Percentiles rank a stretch among this genome's conserved stretches.
These are phyloP conservation scores for Alethe castanea DNA, from an alignment of 2,113 vertebrate species.

Conservation along the genomic window DNA sequence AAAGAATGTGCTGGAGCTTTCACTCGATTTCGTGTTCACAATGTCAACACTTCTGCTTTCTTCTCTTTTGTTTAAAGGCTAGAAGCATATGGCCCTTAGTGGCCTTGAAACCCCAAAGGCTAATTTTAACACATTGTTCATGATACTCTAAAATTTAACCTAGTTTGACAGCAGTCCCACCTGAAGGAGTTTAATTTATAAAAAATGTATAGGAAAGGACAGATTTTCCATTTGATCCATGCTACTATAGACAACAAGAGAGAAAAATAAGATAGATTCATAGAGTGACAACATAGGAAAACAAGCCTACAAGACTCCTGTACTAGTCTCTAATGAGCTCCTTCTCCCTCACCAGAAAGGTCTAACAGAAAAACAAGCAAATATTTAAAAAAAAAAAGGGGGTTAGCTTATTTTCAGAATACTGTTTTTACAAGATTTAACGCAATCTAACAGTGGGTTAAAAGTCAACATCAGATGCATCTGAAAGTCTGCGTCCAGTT, in stretches of 20 bases:
- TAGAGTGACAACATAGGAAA: background rate
- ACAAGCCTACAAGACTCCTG: background rate
- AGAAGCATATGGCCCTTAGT: background rate
- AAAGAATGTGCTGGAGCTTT: background rate
- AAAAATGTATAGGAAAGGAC: background rate
- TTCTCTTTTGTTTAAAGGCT: background rate
- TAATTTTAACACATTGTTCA: background rate
- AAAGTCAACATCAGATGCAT: background rate
- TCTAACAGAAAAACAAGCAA: background rate
- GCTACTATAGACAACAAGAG: background rate
- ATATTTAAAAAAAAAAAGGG: background rate
- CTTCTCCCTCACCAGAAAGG: background rate
- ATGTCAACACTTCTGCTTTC: background rate
- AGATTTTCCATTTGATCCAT: background rate
- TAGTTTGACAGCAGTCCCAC: background rate
- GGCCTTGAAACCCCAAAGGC: background rate
- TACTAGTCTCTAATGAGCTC: background rate
- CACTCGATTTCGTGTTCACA: background rate
- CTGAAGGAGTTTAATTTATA: background rate
- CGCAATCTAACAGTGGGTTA: background rate
- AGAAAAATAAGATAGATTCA: background rate
- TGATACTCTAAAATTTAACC: background rate
- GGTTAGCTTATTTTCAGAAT: background rate
- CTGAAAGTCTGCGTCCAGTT: background rate
- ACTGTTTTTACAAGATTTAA: background rate